Evolutionary conservation across 2,113 vertebrate genomes (phyloP), one percentile per base, ranked within the genome.

Genomic region (Gymnobelideus leadbeateri): DNA sequence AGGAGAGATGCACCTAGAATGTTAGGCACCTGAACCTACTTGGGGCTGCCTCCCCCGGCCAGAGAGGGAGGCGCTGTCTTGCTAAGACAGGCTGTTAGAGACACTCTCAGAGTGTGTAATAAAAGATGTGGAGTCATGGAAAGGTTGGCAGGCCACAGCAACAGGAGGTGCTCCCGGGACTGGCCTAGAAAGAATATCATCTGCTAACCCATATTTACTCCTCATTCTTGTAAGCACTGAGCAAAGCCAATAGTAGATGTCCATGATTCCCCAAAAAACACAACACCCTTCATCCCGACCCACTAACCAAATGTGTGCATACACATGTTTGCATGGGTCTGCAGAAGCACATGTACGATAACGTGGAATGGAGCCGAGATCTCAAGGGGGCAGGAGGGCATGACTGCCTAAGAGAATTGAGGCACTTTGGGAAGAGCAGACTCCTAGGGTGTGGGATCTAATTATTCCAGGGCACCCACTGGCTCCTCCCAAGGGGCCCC

Each of bases 51-150:
- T 89, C 57, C 68, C 96, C 95, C 92, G 91, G 93, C 89, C 53
- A 21, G 92, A 53, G 94, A 25, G 94, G 96, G 95, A 95, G 52
- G 47, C 89, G 14, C 94, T 95, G 95, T 97, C 97, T 97, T 89
- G 91, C 61, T 96, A 96, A 97, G 97, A 96, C 96, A 97, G 95
- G 93, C 95, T 92, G 97, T 3, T 54, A 98, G 97, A 98, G 98
- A 98, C 98, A 99, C 99, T 99, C 98, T 98, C 98, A 99, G 99
- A 99, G 99, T 99, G 98, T 98, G 98, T 99, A 98, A 98, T 98
- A 98, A 98, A 97, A 97, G 97, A 84, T 43, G 98, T 97, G 95
- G 95, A 97, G 92, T n/a, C 68, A 90, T 0, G 2, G 89, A 49
- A 47, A 49, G 92, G 26, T 16, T 37, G 43, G 89, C 28, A 46